A percentile compares a stretch with the other conserved stretches of the same genome.
These are phyloP conservation scores for Chalcis sispes DNA, from an alignment of 2,888 invertebrate genomes.

Conservation along the genomic window DNA sequence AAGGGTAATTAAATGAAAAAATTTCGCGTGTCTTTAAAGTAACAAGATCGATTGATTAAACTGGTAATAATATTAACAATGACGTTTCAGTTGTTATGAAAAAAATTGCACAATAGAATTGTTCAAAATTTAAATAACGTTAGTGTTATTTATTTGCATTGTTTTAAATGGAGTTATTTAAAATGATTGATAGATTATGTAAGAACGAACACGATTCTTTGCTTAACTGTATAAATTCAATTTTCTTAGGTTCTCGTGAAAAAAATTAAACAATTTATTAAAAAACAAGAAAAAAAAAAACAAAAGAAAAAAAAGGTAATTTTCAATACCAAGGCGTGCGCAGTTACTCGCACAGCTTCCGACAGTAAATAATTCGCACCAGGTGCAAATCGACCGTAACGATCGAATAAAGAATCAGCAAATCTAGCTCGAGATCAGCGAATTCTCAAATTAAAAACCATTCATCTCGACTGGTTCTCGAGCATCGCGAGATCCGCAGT, in stretches of 20 bases:
- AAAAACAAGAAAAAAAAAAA: not conserved
- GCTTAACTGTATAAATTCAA: too few relatives aligned
- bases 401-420: not conserved
- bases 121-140: too few relatives aligned
- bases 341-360: not conserved
- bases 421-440: not conserved
- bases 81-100: not conserved
- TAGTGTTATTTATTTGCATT: too few relatives aligned
- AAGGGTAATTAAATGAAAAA: not conserved
- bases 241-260: not conserved
- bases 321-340: not conserved
- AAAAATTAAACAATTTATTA: too few relatives aligned
- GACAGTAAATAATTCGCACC: not conserved
- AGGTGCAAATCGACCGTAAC: not conserved
- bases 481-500: too few relatives aligned
- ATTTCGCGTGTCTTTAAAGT: not conserved
- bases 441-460: conserved; percentile 38
- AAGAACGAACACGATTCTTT: too few relatives aligned
- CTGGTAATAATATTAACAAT: not conserved
- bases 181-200: too few relatives aligned
- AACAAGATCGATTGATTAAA: not conserved
- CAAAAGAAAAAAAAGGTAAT: too few relatives aligned
- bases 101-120: not conserved
- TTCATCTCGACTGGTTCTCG: conserved; percentile 2
- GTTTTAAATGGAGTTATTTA: not conserved